phyloP scores from a whole-genome alignment of 30 jellyfish, hydroid and myxozoan genomes.

The Hydra vulgaris region DNA sequence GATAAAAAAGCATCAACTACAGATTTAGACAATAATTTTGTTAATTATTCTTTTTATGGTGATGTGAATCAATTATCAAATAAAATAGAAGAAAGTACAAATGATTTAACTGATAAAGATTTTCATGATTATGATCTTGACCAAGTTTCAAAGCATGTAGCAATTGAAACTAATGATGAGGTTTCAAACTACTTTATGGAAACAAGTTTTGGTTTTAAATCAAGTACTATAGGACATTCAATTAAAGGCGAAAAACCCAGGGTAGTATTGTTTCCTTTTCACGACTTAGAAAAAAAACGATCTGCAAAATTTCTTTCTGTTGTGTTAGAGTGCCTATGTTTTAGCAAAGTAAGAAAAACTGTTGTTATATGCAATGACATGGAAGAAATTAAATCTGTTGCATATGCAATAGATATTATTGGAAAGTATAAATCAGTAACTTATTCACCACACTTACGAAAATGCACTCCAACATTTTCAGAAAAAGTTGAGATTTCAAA shows the following conservation, averaged over 20 bases:
- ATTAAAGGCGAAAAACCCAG: neutral
- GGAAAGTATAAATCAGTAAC: neutral
- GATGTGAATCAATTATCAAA: neutral
- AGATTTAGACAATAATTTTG: no score
- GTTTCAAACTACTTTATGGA: neutral
- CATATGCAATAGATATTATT: neutral
- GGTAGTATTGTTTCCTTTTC: neutral
- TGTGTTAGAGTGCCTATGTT: neutral
- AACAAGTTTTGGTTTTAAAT: neutral
- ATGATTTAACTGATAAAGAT: neutral
- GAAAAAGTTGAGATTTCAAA: neutral
- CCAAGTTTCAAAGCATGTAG: neutral
- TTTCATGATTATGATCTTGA: neutral
- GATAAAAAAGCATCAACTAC: no score
- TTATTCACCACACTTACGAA: neutral
- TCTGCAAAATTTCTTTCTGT: neutral
- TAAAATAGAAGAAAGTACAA: neutral
- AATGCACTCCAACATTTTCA: neutral
- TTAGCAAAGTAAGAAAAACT: neutral
- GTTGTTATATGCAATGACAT: neutral
- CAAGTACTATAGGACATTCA: neutral
- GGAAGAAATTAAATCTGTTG: neutral
- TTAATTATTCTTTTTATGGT: no score
- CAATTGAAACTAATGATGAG: no score
- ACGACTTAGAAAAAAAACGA: neutral